Percentiles rank a stretch among this genome's conserved stretches.
Evolutionary conservation across 1,140 invertebrate genomes (phyloP).

Genomic region (Sitobion miscanthi): DNA sequence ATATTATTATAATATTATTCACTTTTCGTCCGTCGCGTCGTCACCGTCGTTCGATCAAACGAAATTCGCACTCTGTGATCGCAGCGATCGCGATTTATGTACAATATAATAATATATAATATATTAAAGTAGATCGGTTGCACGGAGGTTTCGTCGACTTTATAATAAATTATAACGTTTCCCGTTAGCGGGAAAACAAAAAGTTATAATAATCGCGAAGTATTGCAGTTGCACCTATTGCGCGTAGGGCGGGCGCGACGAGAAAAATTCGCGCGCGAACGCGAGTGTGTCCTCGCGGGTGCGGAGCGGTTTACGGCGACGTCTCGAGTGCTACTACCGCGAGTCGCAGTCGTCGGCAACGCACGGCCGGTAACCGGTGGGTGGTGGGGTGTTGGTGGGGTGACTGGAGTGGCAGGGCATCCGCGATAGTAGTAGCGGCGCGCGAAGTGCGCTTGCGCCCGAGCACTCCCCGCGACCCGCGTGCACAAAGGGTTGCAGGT

Average conservation of each 20-base stretch:
- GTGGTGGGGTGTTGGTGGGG: neutral
- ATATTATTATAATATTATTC: neutral
- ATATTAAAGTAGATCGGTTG: too few species aligned
- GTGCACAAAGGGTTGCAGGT: slow-evolving; percentile 36
- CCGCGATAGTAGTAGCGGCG: neutral
- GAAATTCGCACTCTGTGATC: neutral
- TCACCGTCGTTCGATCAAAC: neutral
- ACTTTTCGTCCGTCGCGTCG: neutral
- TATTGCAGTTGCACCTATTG: neutral
- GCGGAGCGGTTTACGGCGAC: neutral
- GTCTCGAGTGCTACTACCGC: neutral
- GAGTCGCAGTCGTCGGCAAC: neutral
- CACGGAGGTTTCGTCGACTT: neutral
- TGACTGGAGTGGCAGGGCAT: neutral
- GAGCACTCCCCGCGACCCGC: neutral
- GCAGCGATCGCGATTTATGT: neutral
- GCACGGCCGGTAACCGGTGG: neutral
- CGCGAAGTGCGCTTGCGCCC: slow-evolving; percentile 21
- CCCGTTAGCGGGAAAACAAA: too few species aligned
- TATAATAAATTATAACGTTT: neutral
- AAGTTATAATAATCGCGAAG: neutral
- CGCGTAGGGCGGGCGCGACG: neutral
- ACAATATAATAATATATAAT: too few species aligned
- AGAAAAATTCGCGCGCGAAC: neutral
- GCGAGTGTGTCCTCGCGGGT: neutral